These are phyloP conservation scores for Propithecus coquereli DNA, from an alignment of 2,113 vertebrate species.

Conservation along the genomic window DNA sequence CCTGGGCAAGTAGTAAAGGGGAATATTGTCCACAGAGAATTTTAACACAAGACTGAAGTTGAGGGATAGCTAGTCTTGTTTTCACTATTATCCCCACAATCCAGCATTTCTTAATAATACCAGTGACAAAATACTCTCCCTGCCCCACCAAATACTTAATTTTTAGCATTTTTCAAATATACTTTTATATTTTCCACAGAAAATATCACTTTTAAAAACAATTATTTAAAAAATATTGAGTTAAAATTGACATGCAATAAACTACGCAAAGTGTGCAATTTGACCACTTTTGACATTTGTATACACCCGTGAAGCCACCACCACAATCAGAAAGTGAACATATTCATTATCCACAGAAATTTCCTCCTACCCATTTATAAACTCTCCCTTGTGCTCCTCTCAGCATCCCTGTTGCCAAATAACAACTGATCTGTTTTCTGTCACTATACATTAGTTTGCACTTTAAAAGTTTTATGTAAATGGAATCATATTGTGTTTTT, in stretches of 20 bases:
- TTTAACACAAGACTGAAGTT: background rate
- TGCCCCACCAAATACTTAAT: accelerated
- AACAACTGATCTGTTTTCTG: background rate
- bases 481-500: background rate
- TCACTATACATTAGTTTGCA: background rate
- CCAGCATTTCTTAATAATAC: background rate
- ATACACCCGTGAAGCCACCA: background rate
- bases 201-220: background rate
- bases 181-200: background rate
- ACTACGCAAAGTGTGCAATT: background rate
- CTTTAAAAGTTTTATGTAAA: background rate
- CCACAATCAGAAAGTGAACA: background rate
- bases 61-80: background rate
- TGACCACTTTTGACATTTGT: background rate
- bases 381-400: background rate
- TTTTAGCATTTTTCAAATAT: background rate
- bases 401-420: background rate
- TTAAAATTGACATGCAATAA: background rate
- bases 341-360: background rate
- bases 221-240: background rate
- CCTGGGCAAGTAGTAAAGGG: background rate
- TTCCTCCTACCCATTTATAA: background rate
- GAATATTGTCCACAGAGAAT: background rate
- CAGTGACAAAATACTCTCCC: background rate
- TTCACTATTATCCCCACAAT: background rate